Conservation (phyloP, 2,797 vertebrate species). For the Mionectes olivaceus region DNA sequence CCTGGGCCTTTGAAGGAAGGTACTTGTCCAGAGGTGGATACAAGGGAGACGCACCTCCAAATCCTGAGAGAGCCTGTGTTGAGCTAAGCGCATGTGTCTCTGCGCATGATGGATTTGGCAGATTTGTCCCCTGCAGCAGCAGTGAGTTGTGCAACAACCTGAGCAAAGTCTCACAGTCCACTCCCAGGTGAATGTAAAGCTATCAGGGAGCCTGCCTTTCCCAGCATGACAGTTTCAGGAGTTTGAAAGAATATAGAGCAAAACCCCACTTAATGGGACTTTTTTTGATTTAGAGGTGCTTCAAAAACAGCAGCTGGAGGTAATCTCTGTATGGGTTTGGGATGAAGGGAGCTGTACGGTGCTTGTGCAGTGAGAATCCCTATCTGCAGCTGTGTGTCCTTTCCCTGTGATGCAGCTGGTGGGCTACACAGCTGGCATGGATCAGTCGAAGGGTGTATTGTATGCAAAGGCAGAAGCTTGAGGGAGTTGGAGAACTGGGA, state of each 20-base stretch:
- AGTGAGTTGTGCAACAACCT: neutral
- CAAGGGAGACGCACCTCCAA: neutral
- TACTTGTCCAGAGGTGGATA: neutral
- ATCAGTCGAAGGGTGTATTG: neutral
- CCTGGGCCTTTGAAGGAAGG: neutral
- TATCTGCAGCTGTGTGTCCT: neutral
- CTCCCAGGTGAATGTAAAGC: neutral
- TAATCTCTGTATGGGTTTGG: neutral
- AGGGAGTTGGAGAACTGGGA: neutral
- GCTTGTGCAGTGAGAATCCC: neutral
- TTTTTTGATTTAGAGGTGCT: neutral
- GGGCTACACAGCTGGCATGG: neutral
- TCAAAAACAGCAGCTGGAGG: neutral
- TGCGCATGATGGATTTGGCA: conserved; percentile 1
- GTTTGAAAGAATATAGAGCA: neutral
- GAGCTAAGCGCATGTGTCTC: neutral
- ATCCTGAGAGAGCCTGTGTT: neutral
- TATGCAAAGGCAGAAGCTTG: neutral
- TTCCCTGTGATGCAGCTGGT: neutral
- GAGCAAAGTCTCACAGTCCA: neutral
- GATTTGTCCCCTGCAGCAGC: neutral
- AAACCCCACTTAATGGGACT: neutral
- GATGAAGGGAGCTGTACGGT: neutral
- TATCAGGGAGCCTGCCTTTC: neutral
- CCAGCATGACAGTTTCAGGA: neutral